These are phyloP conservation scores for Seira musarum DNA, from an alignment of 2,888 invertebrate species.

Conservation along the genomic window DNA sequence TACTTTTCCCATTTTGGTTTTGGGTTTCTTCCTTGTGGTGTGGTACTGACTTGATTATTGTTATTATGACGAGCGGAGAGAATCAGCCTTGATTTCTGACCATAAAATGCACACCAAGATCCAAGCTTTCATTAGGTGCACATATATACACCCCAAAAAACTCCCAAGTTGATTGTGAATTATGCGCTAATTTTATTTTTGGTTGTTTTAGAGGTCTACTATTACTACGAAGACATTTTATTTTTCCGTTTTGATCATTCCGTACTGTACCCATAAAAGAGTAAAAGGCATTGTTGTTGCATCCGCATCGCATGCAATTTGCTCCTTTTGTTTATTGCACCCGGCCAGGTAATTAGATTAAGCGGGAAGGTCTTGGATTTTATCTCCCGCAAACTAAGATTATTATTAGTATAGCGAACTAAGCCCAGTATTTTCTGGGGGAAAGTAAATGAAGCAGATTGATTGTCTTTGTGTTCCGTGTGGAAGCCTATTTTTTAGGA, in stretches of 20 bases:
- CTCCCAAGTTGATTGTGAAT: conserved; percentile 50
- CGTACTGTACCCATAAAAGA: background rate
- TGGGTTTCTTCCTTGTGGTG: too few relatives aligned
- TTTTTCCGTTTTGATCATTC: background rate
- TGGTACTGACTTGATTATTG: too few relatives aligned
- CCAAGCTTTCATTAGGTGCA: too few relatives aligned
- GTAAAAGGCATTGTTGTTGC: too few relatives aligned
- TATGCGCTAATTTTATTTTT: conserved; percentile 56
- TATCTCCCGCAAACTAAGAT: conserved; percentile 33
- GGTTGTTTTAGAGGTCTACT: background rate
- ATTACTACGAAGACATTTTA: background rate
- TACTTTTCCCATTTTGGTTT: too few relatives aligned
- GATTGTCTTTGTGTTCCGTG: conserved; percentile 50
- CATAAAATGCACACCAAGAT: too few relatives aligned
- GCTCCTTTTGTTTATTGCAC: conserved; percentile 42
- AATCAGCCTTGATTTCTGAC: too few relatives aligned
- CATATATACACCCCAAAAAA: too few relatives aligned
- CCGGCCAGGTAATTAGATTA: conserved; percentile 51
- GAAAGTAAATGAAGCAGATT: conserved; percentile 50
- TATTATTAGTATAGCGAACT: conserved; percentile 28
- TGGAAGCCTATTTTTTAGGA: too few relatives aligned
- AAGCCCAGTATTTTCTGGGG: conserved; percentile 17
- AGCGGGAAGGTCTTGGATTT: conserved; percentile 26
- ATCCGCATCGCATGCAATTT: too few relatives aligned
- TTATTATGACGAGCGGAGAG: too few relatives aligned